Base-by-base conservation (phyloP, 1,140 invertebrate genomes). In the Notospermus geniculatus region DNA sequence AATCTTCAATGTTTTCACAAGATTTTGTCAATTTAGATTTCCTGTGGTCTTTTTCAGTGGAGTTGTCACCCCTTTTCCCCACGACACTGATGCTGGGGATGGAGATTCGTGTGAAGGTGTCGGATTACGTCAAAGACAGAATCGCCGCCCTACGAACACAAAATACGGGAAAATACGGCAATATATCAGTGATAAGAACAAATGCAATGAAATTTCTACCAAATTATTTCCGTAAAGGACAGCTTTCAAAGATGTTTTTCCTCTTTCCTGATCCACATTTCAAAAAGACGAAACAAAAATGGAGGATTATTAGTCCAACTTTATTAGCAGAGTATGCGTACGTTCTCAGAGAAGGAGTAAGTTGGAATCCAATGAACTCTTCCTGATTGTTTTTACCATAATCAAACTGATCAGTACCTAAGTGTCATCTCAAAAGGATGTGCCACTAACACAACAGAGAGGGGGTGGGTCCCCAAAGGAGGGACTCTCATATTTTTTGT, bases 261-360 rank as follows among this genome's bases (percentile, higher is more conserved):
- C 83, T 99, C n/a, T 99, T 97, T 81, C 97, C 97, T 29, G 97
- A 99, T 85, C 97, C 97, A 39, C 97, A 99, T 85, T 99, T 99
- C 80, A 99, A 99, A 81, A 97, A 92, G 73, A 88, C 93, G 0
- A 99, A 99, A 84, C 94, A 98, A 75, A 99, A 99, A 83, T 99
- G 97, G 97, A 86, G 97, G 64, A 99, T 99, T 54, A 96, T 99
- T 66, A 98, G 94, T 76, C 87, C 91, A 68, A 90, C 89, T 65
- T 80, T 98, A 19, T 81, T 99, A 39, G 90, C 94, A 19, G 96
- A 99, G 83, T 99, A 99, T 86, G 96, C 96, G 0, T 99, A 95
- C 84, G 88, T 97, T 41, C 81, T 99, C 36, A 84, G 85, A 43
- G 87, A 89, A 78, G 88, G 88, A 64, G 93, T 95, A 81, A 83